Conservation (phyloP, 2,113 vertebrate genomes). For the Symphodus melops region DNA sequence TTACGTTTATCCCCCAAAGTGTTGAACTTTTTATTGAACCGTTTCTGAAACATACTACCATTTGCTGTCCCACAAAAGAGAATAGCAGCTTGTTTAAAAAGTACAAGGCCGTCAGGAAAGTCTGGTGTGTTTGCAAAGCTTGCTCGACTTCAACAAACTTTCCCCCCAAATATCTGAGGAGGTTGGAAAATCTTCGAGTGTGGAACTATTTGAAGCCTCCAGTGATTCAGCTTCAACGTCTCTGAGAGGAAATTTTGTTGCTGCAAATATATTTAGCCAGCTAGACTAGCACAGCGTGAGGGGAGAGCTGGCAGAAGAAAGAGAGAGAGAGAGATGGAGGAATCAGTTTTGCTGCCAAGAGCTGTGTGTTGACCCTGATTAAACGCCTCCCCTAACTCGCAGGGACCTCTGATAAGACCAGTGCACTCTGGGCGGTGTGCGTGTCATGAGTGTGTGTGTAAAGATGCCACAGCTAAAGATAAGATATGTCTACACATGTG, state of each 20-base stretch:
- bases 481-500: constrained; percentile 56
- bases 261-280: constrained; percentile 56
- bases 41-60: not conserved
- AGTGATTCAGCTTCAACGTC: constrained; percentile 64
- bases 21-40: not conserved
- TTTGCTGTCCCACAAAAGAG: not conserved
- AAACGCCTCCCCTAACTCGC: constrained; percentile 71
- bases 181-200: constrained; percentile 38
- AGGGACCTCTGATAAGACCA: constrained; percentile 75
- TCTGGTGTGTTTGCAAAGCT: constrained; percentile 11
- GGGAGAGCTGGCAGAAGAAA: not conserved
- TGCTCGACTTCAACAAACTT: not conserved
- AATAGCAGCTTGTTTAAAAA: not conserved
- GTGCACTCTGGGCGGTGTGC: constrained; percentile 52
- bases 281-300: constrained; percentile 27
- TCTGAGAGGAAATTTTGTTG: constrained; percentile 5
- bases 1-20: not conserved
- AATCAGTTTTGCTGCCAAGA: constrained; percentile 68
- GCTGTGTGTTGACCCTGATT: constrained; percentile 74
- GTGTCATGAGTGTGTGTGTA: constrained; percentile 40
- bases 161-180: constrained; percentile 31
- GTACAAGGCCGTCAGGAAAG: not conserved
- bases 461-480: constrained; percentile 31
- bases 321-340: constrained; percentile 24
- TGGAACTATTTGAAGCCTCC: constrained; percentile 63